Conservation (phyloP, 2,797 vertebrate species). For the Lepus townsendii region DNA sequence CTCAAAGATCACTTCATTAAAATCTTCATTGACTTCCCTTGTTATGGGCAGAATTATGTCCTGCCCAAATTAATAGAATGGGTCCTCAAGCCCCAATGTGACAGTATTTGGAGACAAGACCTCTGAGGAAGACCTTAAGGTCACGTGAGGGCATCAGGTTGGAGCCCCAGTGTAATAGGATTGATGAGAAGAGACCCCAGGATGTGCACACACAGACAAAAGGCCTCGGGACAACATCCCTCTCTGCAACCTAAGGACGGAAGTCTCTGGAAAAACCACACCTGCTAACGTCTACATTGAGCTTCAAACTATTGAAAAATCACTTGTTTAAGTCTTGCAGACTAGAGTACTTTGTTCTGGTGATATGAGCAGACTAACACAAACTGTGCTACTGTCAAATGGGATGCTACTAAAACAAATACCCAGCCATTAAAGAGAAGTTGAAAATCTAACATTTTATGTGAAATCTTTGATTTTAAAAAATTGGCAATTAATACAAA, state of each 20-base stretch:
- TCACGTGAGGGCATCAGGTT: background rate
- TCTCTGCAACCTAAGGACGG: background rate
- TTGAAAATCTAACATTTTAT: background rate
- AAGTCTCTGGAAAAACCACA: background rate
- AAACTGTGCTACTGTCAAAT: background rate
- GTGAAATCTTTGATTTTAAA: slow-evolving; percentile 13
- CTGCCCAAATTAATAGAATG: background rate
- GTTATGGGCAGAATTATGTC: background rate
- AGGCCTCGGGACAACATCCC: background rate
- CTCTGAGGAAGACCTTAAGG: background rate
- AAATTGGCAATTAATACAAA: background rate
- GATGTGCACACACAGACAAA: background rate
- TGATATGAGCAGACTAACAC: background rate
- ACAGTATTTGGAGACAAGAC: background rate
- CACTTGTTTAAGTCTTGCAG: background rate
- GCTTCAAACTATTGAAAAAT: background rate
- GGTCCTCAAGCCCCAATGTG: background rate
- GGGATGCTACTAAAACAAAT: background rate
- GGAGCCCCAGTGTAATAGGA: background rate
- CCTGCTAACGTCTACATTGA: background rate
- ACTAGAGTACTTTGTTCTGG: background rate
- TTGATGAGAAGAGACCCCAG: background rate
- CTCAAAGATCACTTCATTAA: background rate
- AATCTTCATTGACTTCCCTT: background rate
- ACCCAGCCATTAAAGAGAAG: background rate